Percentiles rank a stretch among this genome's conserved stretches.
These are phyloP conservation scores for Vesta saturnalis DNA, from an alignment of 2,888 invertebrate genomes.

Conservation along the genomic window DNA sequence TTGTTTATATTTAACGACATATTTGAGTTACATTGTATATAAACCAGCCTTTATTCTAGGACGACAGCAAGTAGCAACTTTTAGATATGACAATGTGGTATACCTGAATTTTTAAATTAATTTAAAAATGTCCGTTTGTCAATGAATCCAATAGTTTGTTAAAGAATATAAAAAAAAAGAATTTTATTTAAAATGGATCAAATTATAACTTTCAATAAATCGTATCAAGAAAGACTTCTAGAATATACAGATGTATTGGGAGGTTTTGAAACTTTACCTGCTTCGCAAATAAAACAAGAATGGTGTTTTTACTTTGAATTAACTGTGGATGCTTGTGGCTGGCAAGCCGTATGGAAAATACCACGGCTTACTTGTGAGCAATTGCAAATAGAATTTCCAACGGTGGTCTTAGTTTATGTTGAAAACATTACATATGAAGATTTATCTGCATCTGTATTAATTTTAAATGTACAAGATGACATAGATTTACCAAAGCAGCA, in stretches of 20 bases:
- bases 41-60: too few species aligned
- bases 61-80: too few species aligned
- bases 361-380: constrained; percentile 71
- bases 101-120: too few species aligned
- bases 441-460: constrained; percentile 67
- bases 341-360: constrained; percentile 78
- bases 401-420: constrained; percentile 48
- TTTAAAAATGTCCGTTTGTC: too few species aligned
- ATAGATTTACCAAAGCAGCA: constrained; percentile 70
- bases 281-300: constrained; percentile 64
- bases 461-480: constrained; percentile 73
- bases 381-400: constrained; percentile 65
- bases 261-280: constrained; percentile 60
- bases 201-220: constrained; percentile 68
- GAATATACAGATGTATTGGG: constrained; percentile 66
- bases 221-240: constrained; percentile 65
- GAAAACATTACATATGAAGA: constrained; percentile 65
- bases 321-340: constrained; percentile 72
- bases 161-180: too few species aligned
- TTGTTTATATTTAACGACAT: too few species aligned
- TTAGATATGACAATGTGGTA: too few species aligned
- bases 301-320: constrained; percentile 69
- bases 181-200: constrained; percentile 62
- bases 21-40: too few species aligned
- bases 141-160: too few species aligned